A percentile compares a stretch with the other conserved stretches of the same genome.
Conservation (phyloP, 2,797 vertebrate species). For the Antennarius maculatus region DNA sequence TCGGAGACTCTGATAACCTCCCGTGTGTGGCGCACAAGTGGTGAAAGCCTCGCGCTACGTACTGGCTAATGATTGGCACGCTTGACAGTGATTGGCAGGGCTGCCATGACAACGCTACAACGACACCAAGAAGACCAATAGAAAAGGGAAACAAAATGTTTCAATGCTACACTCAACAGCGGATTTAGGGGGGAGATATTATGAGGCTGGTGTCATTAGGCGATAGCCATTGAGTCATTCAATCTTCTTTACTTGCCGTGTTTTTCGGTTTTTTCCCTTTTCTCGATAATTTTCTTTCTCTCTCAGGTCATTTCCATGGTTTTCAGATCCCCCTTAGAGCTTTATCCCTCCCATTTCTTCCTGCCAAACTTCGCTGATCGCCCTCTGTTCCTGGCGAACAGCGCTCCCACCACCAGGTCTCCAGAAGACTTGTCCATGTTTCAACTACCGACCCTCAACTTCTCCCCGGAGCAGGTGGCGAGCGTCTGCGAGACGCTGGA, state of each 20-base stretch:
- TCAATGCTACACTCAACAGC: slow-evolving; percentile 98
- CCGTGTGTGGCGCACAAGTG: slow-evolving; percentile 87
- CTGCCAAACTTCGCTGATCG: slow-evolving; percentile 99
- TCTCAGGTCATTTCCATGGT: slow-evolving; percentile 99
- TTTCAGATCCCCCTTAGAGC: slow-evolving; percentile 99
- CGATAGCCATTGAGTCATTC: slow-evolving; percentile 98
- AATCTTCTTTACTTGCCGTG: slow-evolving; percentile 91
- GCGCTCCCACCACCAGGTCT: slow-evolving; percentile 93
- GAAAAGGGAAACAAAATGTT: slow-evolving; percentile 99
- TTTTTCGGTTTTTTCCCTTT: slow-evolving; percentile 82
- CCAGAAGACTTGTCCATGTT: slow-evolving; percentile 99
- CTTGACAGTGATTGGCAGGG: slow-evolving; percentile 99
- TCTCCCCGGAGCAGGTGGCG: slow-evolving; percentile 99
- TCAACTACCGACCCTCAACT: slow-evolving; percentile 99
- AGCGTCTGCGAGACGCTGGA: slow-evolving; percentile 99
- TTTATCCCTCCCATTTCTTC: slow-evolving; percentile 99
- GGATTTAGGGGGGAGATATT: slow-evolving; percentile 99
- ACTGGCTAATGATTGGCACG: slow-evolving; percentile 99
- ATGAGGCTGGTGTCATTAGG: slow-evolving; percentile 99
- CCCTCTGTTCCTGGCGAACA: slow-evolving; percentile 94
- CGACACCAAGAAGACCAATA: slow-evolving; percentile 99
- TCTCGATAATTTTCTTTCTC: slow-evolving; percentile 89
- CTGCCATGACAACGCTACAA: slow-evolving; percentile 98
- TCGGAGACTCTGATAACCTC: slow-evolving; percentile 86
- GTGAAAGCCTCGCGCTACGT: slow-evolving; percentile 96